Evolutionary conservation across 92 coral and sea anemone genomes (phyloP).

Genomic region (Palythoa grandis): DNA sequence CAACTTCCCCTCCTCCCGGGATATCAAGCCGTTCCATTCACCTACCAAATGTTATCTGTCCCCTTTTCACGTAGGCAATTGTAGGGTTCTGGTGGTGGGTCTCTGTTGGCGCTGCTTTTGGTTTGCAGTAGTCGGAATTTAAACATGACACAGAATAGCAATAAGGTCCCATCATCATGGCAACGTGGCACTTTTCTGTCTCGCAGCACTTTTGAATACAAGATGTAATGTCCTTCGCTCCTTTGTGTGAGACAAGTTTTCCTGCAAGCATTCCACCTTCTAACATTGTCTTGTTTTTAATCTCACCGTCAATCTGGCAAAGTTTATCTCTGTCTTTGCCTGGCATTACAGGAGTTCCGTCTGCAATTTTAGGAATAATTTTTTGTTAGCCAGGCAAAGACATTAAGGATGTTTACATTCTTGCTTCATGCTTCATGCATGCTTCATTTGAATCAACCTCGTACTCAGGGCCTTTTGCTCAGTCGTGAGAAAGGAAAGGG

Average conservation of each 20-base stretch:
- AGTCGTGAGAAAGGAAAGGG: too few species aligned
- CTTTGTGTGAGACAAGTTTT: constrained; percentile 82
- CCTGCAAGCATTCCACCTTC: constrained; percentile 98
- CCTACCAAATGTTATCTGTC: constrained; percentile 88
- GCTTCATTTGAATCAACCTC: too few species aligned
- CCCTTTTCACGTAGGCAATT: constrained; percentile 89
- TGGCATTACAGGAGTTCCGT: constrained; percentile 70
- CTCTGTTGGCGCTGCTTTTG: constrained; percentile 86
- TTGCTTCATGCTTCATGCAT: too few species aligned
- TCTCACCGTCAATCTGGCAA: constrained; percentile 83
- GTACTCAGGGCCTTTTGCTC: too few species aligned
- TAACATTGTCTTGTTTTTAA: constrained; percentile 83
- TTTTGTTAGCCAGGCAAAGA: too few species aligned
- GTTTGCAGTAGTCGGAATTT: constrained; percentile 78
- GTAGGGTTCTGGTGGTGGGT: constrained; percentile 80
- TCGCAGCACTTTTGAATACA: constrained; percentile 89
- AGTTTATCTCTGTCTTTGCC: constrained; percentile 67
- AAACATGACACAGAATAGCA: constrained; percentile 93
- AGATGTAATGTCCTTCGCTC: constrained; percentile 70
- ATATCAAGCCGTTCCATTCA: not conserved
- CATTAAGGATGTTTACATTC: too few species aligned
- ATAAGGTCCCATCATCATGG: constrained; percentile 89
- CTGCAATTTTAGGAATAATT: constrained; percentile 23
- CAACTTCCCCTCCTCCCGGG: too few species aligned
- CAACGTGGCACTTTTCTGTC: constrained; percentile 87